Base-by-base conservation (phyloP, 1,140 invertebrate species). In the Rhagoletis pomonella region DNA sequence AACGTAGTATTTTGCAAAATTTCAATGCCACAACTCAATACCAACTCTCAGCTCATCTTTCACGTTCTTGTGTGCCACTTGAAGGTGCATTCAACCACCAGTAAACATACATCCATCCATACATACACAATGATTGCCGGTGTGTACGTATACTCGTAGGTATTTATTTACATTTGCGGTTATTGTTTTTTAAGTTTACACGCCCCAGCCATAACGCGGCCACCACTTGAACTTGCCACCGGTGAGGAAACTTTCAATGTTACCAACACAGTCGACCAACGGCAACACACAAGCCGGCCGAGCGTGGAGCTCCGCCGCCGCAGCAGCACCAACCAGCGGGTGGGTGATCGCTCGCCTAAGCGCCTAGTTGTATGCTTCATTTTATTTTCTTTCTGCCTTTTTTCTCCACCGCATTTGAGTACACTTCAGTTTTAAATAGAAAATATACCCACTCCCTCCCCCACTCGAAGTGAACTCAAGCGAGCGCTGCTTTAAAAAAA, bases 1-100 rank as follows among this genome's bases (percentile, higher is more conserved):
- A 73, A 73, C 39, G 73, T 81, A 81, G 73, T 81, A 81, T 81
- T 81, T 81, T 81, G 73, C 47, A 7, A 81, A 81, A 81, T 81
- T 81, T 81, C 73, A 81, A 81, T 81, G 44, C 47, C 44, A 81
- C 44, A 55, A 55, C 73, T 77, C 47, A 14, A n/a, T 62, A 4
- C 10, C 10, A 55, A 7, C 14, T 12, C 73, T 55, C 73, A 17
- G 73, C 50, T 17, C 69, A 73, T 73, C n/a, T 73, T 73, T 81
- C 73, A 81, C 73, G 47, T 81, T 81, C 47, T 7, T 42, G n/a
- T 50, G 55, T 19, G 73, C 73, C 73, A 81, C 73, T 81, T 81
- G 73, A 55, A 42, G 47, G 73, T 81, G 2, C 47, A 55, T 81
- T 81, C 73, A 81, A 81, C 73, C 73, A 81, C 50, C 73, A 42